Evolutionary conservation across 1,140 invertebrate genomes (phyloP).

Genomic region (Leguminivora glycinivorella): DNA sequence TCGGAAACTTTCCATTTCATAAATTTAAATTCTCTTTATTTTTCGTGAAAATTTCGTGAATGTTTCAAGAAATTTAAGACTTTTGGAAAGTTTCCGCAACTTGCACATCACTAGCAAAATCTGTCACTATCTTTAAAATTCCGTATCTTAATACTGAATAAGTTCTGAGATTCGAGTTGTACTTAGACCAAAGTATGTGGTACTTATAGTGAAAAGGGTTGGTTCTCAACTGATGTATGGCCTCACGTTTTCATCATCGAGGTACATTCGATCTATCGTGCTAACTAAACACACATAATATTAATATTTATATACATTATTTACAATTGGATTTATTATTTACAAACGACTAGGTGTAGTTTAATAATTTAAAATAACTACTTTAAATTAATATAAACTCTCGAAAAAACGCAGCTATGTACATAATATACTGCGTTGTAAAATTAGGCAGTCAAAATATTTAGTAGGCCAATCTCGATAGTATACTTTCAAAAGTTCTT

Average conservation of each 20-base stretch:
- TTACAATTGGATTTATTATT: conserved; percentile 46
- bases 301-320: conserved; percentile 56
- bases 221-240: background rate
- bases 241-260: conserved; percentile 30
- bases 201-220: background rate
- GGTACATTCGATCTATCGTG: conserved; percentile 35
- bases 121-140: background rate
- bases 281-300: conserved; percentile 38
- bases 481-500: conserved; percentile 5
- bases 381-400: conserved; percentile 35
- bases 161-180: background rate
- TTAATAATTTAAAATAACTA: conserved; percentile 52
- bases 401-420: background rate
- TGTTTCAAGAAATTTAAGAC: too few species aligned
- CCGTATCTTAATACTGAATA: background rate
- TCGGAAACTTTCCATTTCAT: too few species aligned
- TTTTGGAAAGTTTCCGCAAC: too few species aligned
- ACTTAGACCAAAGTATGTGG: background rate
- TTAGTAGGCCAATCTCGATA: conserved; percentile 18
- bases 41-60: too few species aligned
- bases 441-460: conserved; percentile 8
- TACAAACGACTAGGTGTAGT: conserved; percentile 65
- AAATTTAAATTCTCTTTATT: too few species aligned
- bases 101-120: too few species aligned
- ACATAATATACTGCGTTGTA: conserved; percentile 6